Evolutionary conservation across 2,888 invertebrate genomes (phyloP).

Genomic region (Tridacna crocea): DNA sequence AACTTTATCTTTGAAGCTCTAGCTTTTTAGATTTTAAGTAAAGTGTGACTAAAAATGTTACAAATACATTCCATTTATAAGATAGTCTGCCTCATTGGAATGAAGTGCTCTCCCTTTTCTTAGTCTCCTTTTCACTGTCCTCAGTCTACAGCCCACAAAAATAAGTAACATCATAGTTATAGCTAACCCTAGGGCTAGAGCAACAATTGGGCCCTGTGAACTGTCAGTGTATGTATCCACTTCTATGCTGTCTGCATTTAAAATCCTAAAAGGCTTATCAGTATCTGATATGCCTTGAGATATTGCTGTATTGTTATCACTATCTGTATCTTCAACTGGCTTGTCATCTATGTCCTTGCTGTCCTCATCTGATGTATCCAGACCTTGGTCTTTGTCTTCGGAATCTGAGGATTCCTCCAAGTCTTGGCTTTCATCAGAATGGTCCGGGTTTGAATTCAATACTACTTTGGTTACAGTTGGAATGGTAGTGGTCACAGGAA

Average conservation of each 20-base stretch:
- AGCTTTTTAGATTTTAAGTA: not conserved
- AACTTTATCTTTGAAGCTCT: too few relatives aligned
- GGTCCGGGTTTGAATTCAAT: not conserved
- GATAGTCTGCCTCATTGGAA: conserved; percentile 97
- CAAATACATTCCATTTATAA: conserved; percentile 99
- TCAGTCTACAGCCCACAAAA: conserved; percentile 92
- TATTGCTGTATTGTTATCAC: conserved; percentile 13
- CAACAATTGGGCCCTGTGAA: conserved; percentile 81
- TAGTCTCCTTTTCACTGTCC: conserved; percentile 89
- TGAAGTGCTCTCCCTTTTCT: conserved; percentile 91
- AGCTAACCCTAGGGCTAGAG: conserved; percentile 87
- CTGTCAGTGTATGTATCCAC: conserved; percentile 71
- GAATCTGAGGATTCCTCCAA: not conserved
- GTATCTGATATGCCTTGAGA: conserved; percentile 19
- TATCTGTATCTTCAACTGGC: conserved; percentile 28
- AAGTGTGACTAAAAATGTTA: conserved; percentile 84
- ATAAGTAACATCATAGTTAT: conserved; percentile 92
- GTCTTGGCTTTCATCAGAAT: not conserved
- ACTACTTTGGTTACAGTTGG: conserved; percentile 6
- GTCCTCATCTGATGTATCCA: not conserved
- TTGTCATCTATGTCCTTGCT: conserved; percentile 14
- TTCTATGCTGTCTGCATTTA: conserved; percentile 40
- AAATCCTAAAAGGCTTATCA: conserved; percentile 48
- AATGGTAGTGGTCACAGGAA: not conserved
- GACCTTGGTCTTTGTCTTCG: conserved; percentile 6